Base-by-base conservation (phyloP, 1,140 invertebrate genomes). In the Reticulitermes speratus region DNA sequence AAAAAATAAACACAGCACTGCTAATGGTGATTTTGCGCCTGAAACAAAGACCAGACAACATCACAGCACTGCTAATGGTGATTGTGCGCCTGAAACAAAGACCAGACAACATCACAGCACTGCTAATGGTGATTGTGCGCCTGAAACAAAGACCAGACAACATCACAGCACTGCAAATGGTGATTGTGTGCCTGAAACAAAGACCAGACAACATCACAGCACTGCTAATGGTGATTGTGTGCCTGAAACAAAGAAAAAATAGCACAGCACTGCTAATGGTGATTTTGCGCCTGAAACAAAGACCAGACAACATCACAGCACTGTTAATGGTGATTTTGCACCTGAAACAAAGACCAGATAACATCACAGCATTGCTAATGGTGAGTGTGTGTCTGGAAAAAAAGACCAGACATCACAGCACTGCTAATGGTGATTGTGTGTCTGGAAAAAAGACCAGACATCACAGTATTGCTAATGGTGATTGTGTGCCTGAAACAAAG, bases 61-160 rank as follows among this genome's bases (percentile, higher is more conserved):
- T n/a, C n/a, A n/a, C n/a, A n/a, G n/a, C n/a, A n/a, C n/a, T n/a
- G n/a, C n/a, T n/a, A n/a, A n/a, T n/a, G 93, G 87, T 96, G 95
- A 90, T 98, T 98, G 90, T 99, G 97, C 38, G 98, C 97, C 96
- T 95, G 90, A 55, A 55, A 55, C 30, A 90, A 9, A 88, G 45
- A 88, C 45, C 87, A 32, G 86, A 3, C 12, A 30, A 14, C 44
- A n/a, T n/a, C n/a, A n/a, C n/a, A n/a, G n/a, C n/a, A n/a, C n/a
- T n/a, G n/a, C n/a, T n/a, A n/a, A n/a, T n/a, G 93, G 87, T 96
- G 95, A 90, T 98, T 98, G 90, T 99, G 97, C 38, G 98, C 97
- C 96, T 95, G 90, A 55, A 55, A 55, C 30, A 90, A 9, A 88
- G 45, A 88, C 45, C 87, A 32, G 86, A 3, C 12, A 30, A 14